Percentiles rank a stretch among this genome's conserved stretches.
Evolutionary conservation across 2,797 vertebrate genomes (phyloP).

Genomic region (Phataginus tricuspis): DNA sequence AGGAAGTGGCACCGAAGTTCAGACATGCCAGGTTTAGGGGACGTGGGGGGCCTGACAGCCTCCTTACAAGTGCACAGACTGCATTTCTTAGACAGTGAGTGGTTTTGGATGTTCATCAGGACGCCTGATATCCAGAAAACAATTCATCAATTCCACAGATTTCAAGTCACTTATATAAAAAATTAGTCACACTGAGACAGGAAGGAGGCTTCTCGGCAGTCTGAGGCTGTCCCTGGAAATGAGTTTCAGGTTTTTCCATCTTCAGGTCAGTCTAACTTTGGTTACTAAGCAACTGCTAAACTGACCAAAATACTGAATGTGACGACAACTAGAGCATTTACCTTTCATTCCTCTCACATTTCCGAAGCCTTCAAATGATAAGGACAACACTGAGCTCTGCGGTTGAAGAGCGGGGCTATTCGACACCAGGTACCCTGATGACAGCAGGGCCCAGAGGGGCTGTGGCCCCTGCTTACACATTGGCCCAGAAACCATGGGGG

Average conservation of each 20-base stretch:
- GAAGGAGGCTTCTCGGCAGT: slow-evolving; percentile 19
- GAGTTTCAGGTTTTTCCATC: slow-evolving; percentile 54
- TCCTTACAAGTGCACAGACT: neutral
- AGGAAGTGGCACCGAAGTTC: neutral
- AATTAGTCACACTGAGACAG: slow-evolving; percentile 20
- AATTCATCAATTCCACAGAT: neutral
- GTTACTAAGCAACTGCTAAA: slow-evolving; percentile 67
- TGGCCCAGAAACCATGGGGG: neutral
- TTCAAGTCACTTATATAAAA: neutral
- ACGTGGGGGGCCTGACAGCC: neutral
- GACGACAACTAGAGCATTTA: slow-evolving; percentile 24
- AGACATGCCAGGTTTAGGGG: neutral
- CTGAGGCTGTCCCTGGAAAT: slow-evolving; percentile 33
- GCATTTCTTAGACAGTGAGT: neutral
- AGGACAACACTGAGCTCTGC: neutral
- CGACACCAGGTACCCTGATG: neutral
- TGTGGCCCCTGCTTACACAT: neutral
- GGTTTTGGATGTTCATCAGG: neutral
- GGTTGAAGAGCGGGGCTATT: neutral
- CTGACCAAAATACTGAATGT: slow-evolving; percentile 20
- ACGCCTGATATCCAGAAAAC: neutral
- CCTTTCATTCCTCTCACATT: slow-evolving; percentile 14
- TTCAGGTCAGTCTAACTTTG: slow-evolving; percentile 28
- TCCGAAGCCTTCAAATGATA: neutral
- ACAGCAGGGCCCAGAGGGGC: neutral